A percentile compares a stretch with the other conserved stretches of the same genome.
phyloP scores from a whole-genome alignment of 2,888 invertebrate genomes.

The Prionchulus punctatus region DNA sequence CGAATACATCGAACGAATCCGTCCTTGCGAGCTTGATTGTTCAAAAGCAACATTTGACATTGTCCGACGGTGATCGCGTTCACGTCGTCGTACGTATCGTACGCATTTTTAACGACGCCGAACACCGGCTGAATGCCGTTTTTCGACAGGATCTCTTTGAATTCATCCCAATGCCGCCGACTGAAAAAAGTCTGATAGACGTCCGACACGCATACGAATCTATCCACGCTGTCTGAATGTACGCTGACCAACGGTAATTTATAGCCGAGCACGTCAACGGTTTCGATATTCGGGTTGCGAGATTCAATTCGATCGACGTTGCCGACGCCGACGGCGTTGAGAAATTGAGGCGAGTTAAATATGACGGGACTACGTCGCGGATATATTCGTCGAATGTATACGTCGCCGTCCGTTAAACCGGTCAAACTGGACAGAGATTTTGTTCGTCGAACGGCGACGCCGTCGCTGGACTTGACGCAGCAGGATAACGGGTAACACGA shows the following conservation, averaged over 20 bases:
- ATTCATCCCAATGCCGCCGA: constrained; percentile 7
- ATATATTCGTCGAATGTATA: too few species aligned
- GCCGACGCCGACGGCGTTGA: too few species aligned
- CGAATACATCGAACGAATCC: constrained; percentile 3
- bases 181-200: constrained; percentile 6
- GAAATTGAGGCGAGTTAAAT: too few species aligned
- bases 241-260: background rate
- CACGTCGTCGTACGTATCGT: background rate
- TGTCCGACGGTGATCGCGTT: background rate
- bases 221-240: background rate
- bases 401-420: too few species aligned
- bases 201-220: constrained; percentile 4
- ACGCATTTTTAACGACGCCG: background rate
- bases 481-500: too few species aligned
- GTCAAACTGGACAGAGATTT: too few species aligned
- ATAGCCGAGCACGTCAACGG: background rate
- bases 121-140: background rate
- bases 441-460: too few species aligned
- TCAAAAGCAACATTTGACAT: background rate
- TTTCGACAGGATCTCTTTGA: background rate
- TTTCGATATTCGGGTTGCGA: too few species aligned
- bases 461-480: too few species aligned
- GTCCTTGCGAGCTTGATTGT: constrained; percentile 1
- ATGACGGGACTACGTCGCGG: too few species aligned
- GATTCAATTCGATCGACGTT: too few species aligned